Conservation (phyloP, 2,888 invertebrate species). For the Slavum lentiscoides region DNA sequence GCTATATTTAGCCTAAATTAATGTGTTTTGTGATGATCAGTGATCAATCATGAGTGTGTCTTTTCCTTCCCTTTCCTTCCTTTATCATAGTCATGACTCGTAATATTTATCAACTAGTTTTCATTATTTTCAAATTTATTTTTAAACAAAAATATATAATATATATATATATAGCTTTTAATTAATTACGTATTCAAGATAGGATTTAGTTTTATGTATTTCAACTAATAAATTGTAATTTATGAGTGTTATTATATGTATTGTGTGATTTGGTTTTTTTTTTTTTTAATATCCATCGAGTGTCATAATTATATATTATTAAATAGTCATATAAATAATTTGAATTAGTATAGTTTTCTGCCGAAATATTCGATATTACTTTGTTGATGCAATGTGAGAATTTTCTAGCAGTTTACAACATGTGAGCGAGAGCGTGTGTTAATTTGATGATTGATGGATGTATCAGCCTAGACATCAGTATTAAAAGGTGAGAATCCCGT, state of each 20-base stretch:
- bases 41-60: background rate
- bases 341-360: conserved; percentile 41
- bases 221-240: conserved; percentile 43
- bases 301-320: conserved; percentile 20
- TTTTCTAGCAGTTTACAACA: conserved; percentile 51
- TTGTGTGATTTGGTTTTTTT: conserved; percentile 43
- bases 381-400: conserved; percentile 48
- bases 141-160: background rate
- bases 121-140: conserved; percentile 13
- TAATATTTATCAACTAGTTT: conserved; percentile 23
- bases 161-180: background rate
- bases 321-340: conserved; percentile 13
- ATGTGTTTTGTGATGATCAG: conserved; percentile 43
- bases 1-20: conserved; percentile 34
- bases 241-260: conserved; percentile 30
- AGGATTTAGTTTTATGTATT: conserved; percentile 40
- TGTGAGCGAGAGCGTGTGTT: conserved; percentile 52
- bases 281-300: conserved; percentile 28
- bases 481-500: conserved; percentile 49
- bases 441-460: conserved; percentile 49
- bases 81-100: conserved; percentile 34
- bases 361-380: conserved; percentile 46
- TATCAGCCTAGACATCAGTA: conserved; percentile 48
- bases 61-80: conserved; percentile 18
- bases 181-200: conserved; percentile 31